Conservation (phyloP, 2,797 vertebrate species). For the Molossus alvarezi region DNA sequence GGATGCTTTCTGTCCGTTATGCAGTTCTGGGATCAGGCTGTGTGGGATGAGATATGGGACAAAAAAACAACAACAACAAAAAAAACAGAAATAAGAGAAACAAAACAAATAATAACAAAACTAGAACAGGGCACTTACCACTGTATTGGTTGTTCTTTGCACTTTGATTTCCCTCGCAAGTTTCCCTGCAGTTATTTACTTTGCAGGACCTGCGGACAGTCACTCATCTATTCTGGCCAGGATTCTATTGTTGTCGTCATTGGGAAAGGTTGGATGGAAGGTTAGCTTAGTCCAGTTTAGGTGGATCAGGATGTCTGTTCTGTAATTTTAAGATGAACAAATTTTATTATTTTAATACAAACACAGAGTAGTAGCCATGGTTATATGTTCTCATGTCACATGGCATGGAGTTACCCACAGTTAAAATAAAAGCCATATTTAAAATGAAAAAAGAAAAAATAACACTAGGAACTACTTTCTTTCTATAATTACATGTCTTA, state of each 20-base stretch:
- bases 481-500: not conserved
- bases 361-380: not conserved
- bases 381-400: slow-evolving; percentile 26
- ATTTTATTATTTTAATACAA: slow-evolving; percentile 28
- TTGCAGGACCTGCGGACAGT: not conserved
- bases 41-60: not conserved
- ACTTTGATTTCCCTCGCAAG: not conserved
- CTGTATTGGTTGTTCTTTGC: not conserved
- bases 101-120: not conserved
- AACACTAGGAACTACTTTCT: slow-evolving; percentile 30
- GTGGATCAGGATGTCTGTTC: not conserved
- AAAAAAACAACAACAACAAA: not conserved
- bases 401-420: not conserved
- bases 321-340: not conserved
- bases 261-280: not conserved
- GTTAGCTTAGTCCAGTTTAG: not conserved
- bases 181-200: not conserved
- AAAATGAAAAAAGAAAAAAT: slow-evolving; percentile 35
- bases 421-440: not conserved
- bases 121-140: not conserved
- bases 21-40: not conserved
- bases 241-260: not conserved
- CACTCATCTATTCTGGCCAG: not conserved
- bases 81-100: not conserved
- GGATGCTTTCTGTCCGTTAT: not conserved